Evolutionary conservation across 1,140 invertebrate genomes (phyloP), one percentile per base, ranked within the genome.

Genomic region (Pantala flavescens): DNA sequence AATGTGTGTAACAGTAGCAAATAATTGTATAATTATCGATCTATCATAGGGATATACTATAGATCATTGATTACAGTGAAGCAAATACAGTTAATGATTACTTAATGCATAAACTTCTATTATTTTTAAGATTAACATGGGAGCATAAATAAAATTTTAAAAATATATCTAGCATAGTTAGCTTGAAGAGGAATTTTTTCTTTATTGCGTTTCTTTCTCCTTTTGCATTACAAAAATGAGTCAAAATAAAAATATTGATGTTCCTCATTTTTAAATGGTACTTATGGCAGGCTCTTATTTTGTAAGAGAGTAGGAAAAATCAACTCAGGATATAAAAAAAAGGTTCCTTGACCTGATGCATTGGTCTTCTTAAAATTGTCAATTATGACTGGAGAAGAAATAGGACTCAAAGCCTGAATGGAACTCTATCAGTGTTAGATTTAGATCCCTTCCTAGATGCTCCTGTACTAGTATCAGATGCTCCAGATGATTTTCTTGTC

Each of bases 401-500:
- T 36, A 36, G 28, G 28, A 36, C 28, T 72, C 28, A 72, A 9
- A 72, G 42, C 71, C 71, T 72, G 71, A 72, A 72, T 2, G 71
- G 71, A 24, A 42, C 71, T 42, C 24, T 72, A 2, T 72, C 71
- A 7, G 73, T 55, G 10, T 36, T 36, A 14, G 14, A 28, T 36
- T 73, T 73, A 23, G 73, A 74, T n/a, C 63, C 70, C 55, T 78
- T 78, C 36, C 78, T 75, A 16, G 78, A 36, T 12, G 83, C 81
- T 28, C 84, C 84, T 16, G 88, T 86, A 11, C 85, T 81, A 0
- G 85, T 85, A 71, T 88, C 87, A 0, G 89, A 89, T 1, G 89
- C 88, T 76, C 88, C 89, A 2, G 89, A 90, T 49, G 88, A 83
- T 80, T 88, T 88, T 55, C 88, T 82, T 23, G 88, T 80, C n/a